Evolutionary conservation across 2,888 invertebrate genomes (phyloP).

Genomic region (Xestobium rufovillosum): DNA sequence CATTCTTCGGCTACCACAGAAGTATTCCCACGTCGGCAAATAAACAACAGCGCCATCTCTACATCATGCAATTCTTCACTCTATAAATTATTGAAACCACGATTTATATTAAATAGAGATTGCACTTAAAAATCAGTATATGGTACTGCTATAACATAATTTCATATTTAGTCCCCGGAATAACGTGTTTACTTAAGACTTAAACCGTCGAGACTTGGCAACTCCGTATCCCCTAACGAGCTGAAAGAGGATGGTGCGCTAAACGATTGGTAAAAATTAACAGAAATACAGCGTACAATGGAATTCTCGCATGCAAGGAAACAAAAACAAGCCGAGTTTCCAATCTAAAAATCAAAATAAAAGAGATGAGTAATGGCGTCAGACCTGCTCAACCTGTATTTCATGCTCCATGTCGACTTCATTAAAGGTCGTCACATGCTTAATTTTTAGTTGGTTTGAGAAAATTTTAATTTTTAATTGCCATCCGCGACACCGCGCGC

Average conservation of each 20-base stretch:
- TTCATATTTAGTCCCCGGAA: constrained; percentile 28
- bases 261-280: constrained; percentile 38
- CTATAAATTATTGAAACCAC: constrained; percentile 12
- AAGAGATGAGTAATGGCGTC: constrained; percentile 45
- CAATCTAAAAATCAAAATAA: constrained; percentile 43
- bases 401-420: constrained; percentile 43
- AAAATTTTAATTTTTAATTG: no score
- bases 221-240: constrained; percentile 22
- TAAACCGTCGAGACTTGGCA: no score
- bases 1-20: constrained; percentile 31
- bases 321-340: constrained; percentile 35
- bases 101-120: constrained; percentile 13
- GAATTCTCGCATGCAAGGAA: constrained; percentile 41
- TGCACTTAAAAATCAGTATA: not conserved
- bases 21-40: constrained; percentile 22
- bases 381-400: constrained; percentile 45
- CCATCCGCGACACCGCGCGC: no score
- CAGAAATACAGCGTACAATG: constrained; percentile 40
- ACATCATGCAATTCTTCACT: constrained; percentile 7
- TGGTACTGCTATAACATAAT: constrained; percentile 24
- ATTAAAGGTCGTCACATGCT: constrained; percentile 42
- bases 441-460: constrained; percentile 35
- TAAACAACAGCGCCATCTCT: constrained; percentile 15
- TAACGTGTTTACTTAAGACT: no score
- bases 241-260: constrained; percentile 29